Evolutionary conservation across 2,113 vertebrate genomes (phyloP).

Genomic region (Carollia perspicillata): DNA sequence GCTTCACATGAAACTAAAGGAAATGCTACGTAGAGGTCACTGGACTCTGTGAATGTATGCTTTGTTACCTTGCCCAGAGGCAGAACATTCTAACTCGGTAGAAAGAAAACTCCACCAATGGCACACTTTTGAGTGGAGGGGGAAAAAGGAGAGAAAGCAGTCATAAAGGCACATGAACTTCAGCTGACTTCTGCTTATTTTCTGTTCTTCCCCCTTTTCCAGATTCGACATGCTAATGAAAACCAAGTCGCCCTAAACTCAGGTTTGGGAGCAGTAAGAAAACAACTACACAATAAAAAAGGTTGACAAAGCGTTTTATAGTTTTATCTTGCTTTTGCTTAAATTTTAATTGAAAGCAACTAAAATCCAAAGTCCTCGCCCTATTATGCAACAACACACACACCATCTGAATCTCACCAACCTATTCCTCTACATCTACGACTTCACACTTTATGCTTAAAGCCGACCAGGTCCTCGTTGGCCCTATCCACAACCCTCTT

Average conservation of each 20-base stretch:
- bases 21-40: background rate
- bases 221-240: background rate
- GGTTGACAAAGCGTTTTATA: background rate
- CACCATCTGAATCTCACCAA: background rate
- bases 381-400: background rate
- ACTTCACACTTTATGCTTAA: background rate
- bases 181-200: conserved; percentile 27
- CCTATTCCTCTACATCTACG: background rate
- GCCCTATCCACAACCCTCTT: background rate
- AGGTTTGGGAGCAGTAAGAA: background rate
- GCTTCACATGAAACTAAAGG: background rate
- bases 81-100: background rate
- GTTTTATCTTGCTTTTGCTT: background rate
- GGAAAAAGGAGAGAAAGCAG: background rate
- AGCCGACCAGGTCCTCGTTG: background rate
- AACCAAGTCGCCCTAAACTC: background rate
- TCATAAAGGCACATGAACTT: background rate
- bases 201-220: conserved; percentile 16
- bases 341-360: conserved; percentile 16
- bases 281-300: background rate
- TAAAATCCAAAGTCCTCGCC: background rate
- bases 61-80: background rate
- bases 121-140: background rate
- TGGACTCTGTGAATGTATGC: background rate
- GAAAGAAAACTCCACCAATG: conserved; percentile 27